Evolutionary conservation across 2,888 invertebrate species (phyloP), one percentile per base, ranked within the genome.

Genomic region (Corbicula japonica): DNA sequence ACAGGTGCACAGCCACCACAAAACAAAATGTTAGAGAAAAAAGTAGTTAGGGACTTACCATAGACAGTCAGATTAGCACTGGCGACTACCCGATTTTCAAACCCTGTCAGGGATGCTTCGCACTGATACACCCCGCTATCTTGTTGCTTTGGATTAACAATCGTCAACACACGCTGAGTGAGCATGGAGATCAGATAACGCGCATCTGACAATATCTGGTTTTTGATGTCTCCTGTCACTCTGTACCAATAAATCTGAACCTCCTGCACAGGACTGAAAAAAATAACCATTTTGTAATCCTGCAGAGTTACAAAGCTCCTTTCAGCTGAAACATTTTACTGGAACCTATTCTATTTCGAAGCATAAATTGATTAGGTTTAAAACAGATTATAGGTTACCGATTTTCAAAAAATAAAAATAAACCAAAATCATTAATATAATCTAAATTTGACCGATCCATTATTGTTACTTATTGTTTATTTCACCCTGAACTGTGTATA

Each of bases 1-100:
- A n/a, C n/a, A n/a, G n/a, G n/a, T n/a, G n/a, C n/a, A n/a, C n/a
- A n/a, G n/a, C n/a, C n/a, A n/a, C n/a, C n/a, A n/a, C n/a, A n/a
- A n/a, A n/a, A n/a, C n/a, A n/a, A n/a, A n/a, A n/a, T n/a, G n/a
- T n/a, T n/a, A n/a, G n/a, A n/a, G n/a, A 41, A 46, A 30, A 28
- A 2, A 12, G 35, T 8, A 65, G 35, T 12, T 1, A 23, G 34
- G 8, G 38, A 44, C 79, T 48, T 78, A 85, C 86, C 83, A 76
- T 76, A 41, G 35, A 98, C 97, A 18, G 96, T 95, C 61, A 98
- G 95, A 96, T 95, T 0, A 96, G 96, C 92, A 96, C 96, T 10
- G 96, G 97, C 65, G 23, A 62, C 66, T 15, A 80, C 56, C 10
- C 60, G 46, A 18, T 96, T 96, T 88, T 96, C 95, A 34, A 48